Evolutionary conservation across 2,797 vertebrate species (phyloP), one percentile per base, ranked within the genome.

Genomic region (Microctenopoma steveboyesi): DNA sequence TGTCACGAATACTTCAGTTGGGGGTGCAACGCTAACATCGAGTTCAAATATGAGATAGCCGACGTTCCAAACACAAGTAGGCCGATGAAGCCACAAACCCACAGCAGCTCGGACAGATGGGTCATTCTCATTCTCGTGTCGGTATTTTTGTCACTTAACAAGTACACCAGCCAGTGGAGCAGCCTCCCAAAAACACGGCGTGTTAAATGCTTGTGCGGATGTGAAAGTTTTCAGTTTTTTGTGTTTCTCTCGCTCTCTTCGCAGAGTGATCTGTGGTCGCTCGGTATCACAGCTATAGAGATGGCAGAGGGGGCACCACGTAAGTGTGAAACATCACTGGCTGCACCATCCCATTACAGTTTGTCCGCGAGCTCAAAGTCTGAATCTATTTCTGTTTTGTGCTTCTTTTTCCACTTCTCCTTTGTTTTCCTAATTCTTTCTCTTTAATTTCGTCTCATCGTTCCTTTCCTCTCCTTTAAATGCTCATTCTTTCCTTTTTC

Each of bases 281-380:
- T 98, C 86, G 97, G 97, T 64, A 99, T 99, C 92, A 99, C 97
- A 0, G 97, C 97, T 22, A 96, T 99, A 0, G 97, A 99, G 91
- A 99, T 99, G 97, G 97, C 97, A 3, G 97, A 98, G 92, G 97
- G 97, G 53, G 97, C 97, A 50, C 97, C 97, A 75, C 97, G 97
- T 99, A 94, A 97, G 97, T 96, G 62, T 75, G 88, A 52, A 52
- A 13, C 56, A 11, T 49, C 49, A 4, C 16, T 56, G 16, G 46
- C 51, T n/a, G 12, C 47, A 25, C 51, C 30, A 1, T 4, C 48
- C 16, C 16, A 40, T 50, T 11, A 52, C 73, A 72, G 30, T 79
- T 69, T 62, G 42, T 70, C 57, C 58, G 2, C 2, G 4, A n/a
- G 40, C 13, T 28, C 1, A 47, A 33, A 9, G 5, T 43, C 28